Evolutionary conservation across 2,113 vertebrate genomes (phyloP).

Genomic region (Labeo rohita): DNA sequence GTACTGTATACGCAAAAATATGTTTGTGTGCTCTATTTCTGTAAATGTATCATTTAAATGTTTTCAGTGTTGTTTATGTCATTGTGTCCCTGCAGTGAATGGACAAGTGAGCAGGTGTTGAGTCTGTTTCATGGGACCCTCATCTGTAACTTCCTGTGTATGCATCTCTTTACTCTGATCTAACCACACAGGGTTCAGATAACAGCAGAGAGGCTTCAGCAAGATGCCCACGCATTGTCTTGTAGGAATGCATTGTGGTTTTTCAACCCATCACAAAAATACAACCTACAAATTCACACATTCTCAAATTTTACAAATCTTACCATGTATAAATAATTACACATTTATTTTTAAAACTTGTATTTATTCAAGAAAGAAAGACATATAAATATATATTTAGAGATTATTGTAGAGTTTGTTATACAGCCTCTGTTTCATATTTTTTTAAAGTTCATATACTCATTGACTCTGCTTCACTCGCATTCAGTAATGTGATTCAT

Average conservation of each 20-base stretch:
- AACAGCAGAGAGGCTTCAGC: background rate
- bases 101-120: conserved; percentile 35
- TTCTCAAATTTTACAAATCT: background rate
- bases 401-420: background rate
- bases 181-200: conserved; percentile 18
- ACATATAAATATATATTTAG: background rate
- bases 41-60: background rate
- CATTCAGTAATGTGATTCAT: background rate
- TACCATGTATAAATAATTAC: background rate
- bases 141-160: conserved; percentile 39
- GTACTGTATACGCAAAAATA: background rate
- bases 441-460: background rate
- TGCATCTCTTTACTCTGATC: conserved; percentile 12
- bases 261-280: background rate
- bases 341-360: background rate
- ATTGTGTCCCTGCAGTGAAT: background rate
- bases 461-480: background rate
- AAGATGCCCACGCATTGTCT: background rate
- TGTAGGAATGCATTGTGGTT: conserved; percentile 35
- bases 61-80: background rate
- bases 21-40: background rate
- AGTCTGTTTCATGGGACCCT: conserved; percentile 12
- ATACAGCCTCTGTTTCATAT: background rate
- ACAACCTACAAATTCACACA: background rate
- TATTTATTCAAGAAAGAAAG: background rate